Conservation (phyloP, 2,797 vertebrate species). For the Coilia nasus region DNA sequence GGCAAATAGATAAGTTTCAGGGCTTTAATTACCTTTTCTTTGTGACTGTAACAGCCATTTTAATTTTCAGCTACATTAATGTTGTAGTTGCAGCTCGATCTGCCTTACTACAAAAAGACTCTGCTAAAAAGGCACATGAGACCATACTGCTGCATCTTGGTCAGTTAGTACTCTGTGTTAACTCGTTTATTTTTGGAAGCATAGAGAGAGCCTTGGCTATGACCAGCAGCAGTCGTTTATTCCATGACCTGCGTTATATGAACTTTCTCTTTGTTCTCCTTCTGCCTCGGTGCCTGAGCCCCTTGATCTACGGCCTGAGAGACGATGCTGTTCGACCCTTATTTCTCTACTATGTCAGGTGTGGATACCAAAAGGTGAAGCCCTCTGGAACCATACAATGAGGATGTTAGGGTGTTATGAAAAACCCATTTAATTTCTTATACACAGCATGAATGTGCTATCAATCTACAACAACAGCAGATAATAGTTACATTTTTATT, state of each 20-base stretch:
- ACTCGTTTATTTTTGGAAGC: slow-evolving; percentile 40
- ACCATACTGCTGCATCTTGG: slow-evolving; percentile 53
- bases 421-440: too few species aligned
- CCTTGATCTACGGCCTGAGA: slow-evolving; percentile 54
- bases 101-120: slow-evolving; percentile 44
- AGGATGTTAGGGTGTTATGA: too few species aligned
- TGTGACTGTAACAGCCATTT: slow-evolving; percentile 39
- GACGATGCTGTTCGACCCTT: slow-evolving; percentile 43
- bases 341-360: too few species aligned
- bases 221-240: too few species aligned
- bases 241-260: too few species aligned
- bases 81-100: slow-evolving; percentile 52
- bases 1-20: slow-evolving; percentile 39
- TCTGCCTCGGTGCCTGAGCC: slow-evolving; percentile 49
- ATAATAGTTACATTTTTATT: too few species aligned
- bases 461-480: too few species aligned
- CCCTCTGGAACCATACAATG: slow-evolving; percentile 19
- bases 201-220: slow-evolving; percentile 36
- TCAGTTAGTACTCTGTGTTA: slow-evolving; percentile 52
- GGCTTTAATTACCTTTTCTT: slow-evolving; percentile 44
- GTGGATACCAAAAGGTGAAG: slow-evolving; percentile 37
- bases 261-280: slow-evolving; percentile 30
- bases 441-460: too few species aligned
- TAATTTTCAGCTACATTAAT: slow-evolving; percentile 48
- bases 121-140: slow-evolving; percentile 42